A percentile compares a stretch with the other conserved stretches of the same genome.
Conservation (phyloP, 2,888 invertebrate species). For the Cheiracanthium punctorium region DNA sequence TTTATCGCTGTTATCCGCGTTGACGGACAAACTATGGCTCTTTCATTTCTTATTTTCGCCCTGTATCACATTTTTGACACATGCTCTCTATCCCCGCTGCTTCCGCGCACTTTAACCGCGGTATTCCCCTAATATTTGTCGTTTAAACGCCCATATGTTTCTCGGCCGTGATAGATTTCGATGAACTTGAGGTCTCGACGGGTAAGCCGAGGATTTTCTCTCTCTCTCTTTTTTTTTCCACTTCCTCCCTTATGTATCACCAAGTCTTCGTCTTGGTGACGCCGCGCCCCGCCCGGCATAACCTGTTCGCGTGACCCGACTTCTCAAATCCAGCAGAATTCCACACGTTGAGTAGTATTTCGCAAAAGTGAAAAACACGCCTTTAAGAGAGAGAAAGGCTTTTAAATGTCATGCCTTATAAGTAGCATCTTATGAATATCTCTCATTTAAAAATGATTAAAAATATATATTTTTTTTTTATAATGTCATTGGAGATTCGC, state of each 20-base stretch:
- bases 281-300: conserved; percentile 15
- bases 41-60: neutral
- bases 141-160: conserved; percentile 2
- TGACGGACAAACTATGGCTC: no score
- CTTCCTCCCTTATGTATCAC: neutral
- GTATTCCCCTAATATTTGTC: neutral
- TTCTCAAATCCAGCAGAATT: neutral
- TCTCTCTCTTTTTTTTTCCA: neutral
- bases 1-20: neutral
- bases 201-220: neutral
- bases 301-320: conserved; percentile 20
- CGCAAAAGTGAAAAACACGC: neutral
- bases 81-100: neutral
- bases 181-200: conserved; percentile 3
- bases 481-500: no score
- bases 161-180: conserved; percentile 2
- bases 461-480: no score
- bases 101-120: neutral
- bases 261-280: conserved; percentile 5
- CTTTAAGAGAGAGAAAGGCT: no score
- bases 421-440: no score
- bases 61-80: neutral
- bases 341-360: neutral
- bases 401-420: no score
- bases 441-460: no score